phyloP scores from a whole-genome alignment of 1,140 invertebrate species.

The Diuraphis noxia region DNA sequence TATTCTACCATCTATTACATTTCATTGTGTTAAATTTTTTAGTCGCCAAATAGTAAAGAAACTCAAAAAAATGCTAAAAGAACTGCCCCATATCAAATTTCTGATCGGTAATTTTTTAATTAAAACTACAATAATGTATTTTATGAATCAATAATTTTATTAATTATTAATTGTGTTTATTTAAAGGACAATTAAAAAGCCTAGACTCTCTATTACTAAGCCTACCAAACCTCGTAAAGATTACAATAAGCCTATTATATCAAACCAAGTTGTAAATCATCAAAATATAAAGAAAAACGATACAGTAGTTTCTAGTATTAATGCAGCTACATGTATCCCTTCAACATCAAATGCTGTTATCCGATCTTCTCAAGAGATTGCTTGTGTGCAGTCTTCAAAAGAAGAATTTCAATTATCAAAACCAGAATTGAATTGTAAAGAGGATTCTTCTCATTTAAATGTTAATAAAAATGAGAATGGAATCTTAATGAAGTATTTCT shows the following conservation, averaged over 20 bases:
- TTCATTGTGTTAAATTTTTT: neutral
- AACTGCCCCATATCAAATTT: neutral
- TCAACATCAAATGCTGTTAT: neutral
- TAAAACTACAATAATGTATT: neutral
- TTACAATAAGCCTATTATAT: neutral
- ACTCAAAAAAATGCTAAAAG: conserved; percentile 3
- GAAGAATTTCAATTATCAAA: neutral
- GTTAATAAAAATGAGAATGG: neutral
- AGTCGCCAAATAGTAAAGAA: neutral
- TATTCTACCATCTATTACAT: too few relatives aligned
- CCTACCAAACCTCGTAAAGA: neutral
- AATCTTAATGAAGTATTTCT: neutral
- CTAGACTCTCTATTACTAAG: neutral
- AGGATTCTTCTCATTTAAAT: neutral
- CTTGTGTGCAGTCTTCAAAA: neutral
- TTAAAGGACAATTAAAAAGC: conserved; percentile 1
- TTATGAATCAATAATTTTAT: neutral
- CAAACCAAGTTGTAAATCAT: neutral
- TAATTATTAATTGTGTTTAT: neutral
- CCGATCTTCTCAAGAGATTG: neutral
- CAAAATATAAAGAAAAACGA: neutral
- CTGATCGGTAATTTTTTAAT: conserved; percentile 21
- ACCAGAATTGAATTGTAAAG: neutral
- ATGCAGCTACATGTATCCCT: neutral
- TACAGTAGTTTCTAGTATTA: neutral